Conservation (phyloP, 2,113 vertebrate species). For the Zeus faber region DNA sequence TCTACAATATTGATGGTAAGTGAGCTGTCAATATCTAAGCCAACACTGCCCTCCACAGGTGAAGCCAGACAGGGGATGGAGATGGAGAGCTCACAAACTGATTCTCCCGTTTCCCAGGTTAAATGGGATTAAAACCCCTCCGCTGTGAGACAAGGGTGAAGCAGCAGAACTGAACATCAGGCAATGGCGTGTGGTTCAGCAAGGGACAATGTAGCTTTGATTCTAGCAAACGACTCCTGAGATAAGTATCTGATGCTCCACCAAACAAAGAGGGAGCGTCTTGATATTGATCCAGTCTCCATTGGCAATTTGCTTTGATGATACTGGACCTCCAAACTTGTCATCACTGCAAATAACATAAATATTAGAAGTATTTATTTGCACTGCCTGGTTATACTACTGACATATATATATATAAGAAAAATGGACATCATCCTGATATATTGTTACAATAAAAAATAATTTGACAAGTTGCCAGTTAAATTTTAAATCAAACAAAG, state of each 20-base stretch:
- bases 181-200: background rate
- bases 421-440: too few species aligned
- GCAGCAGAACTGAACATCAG: background rate
- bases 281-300: too few species aligned
- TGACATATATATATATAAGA: too few species aligned
- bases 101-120: background rate
- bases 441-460: too few species aligned
- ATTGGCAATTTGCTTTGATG: too few species aligned
- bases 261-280: too few species aligned
- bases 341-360: too few species aligned
- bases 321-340: too few species aligned
- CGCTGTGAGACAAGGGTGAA: background rate
- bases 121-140: background rate
- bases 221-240: slow-evolving; percentile 6
- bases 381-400: too few species aligned
- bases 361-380: too few species aligned
- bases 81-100: background rate
- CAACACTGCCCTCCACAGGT: slow-evolving; percentile 73
- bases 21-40: slow-evolving; percentile 36
- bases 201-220: background rate
- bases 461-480: too few species aligned
- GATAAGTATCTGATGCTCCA: slow-evolving; percentile 4
- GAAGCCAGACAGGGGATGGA: slow-evolving; percentile 9
- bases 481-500: too few species aligned
- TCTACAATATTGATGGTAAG: slow-evolving; percentile 25